Base-by-base conservation (phyloP, 2,797 vertebrate genomes). In the Rhyacichthys aspro region DNA sequence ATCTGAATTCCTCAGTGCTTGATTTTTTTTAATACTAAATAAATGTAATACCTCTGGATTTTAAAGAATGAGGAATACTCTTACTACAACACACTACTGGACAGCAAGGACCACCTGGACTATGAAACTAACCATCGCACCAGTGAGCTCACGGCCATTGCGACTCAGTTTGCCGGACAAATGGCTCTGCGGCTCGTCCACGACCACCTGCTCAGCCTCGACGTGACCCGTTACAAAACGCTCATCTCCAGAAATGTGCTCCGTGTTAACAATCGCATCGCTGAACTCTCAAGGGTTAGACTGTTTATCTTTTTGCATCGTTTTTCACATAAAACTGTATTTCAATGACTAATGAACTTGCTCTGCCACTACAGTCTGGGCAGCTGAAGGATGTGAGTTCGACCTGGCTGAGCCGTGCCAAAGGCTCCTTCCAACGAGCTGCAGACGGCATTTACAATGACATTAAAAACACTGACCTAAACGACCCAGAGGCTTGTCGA, bases 171-270 rank as follows among this genome's bases (percentile, higher is more conserved):
- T 5, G 94, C 95, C 1, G 95, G 94, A 5, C 94, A 90, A 34
- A 85, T 98, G 81, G 87, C 94, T 1, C 86, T 98, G 14, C 90
- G 92, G 8, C 83, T 98, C 41, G 93, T 92, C 28, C 91, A 96
- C 9, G 89, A 95, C 65, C 89, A 91, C 47, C 75, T 94, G 54
- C 77, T 99, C 38, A 81, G 54, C 48, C 86, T 99, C 75, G 94
- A 97, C 15, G 89, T 93, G 4, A 75, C 66, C 0, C 75, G 72
- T 19, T 98, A 98, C 9, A 5, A 14, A 5, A 1, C 0, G 0
- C 50, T 88, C 50, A 0, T 94, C 36, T 6, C 0, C 8, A 5
- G 2, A 0, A 43, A 63, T 0, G 67, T 93, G 32, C 0, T 0
- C 0, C 0, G 0, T 0, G 37, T 90, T 58, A 12, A 17, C 53